Evolutionary conservation across 2,888 invertebrate species (phyloP).

Genomic region (Stenurella melanura): DNA sequence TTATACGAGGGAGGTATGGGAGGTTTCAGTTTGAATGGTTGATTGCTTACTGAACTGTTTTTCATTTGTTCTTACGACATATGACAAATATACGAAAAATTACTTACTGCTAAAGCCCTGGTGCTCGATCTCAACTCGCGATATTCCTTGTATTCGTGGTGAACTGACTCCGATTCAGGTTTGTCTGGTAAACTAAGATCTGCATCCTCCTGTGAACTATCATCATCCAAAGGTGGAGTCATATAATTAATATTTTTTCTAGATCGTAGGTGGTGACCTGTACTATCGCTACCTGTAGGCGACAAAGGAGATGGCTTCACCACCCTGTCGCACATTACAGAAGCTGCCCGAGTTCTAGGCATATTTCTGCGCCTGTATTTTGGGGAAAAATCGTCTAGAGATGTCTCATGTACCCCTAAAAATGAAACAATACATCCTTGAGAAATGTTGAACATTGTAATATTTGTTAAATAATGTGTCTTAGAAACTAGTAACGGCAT

Average conservation of each 20-base stretch:
- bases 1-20: too few species aligned
- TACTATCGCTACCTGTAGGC: slow-evolving; percentile 66
- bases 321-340: slow-evolving; percentile 54
- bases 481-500: too few species aligned
- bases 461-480: not conserved
- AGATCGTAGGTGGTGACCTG: slow-evolving; percentile 70
- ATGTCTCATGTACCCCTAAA: slow-evolving; percentile 58
- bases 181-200: slow-evolving; percentile 58
- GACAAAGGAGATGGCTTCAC: slow-evolving; percentile 50
- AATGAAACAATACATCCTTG: slow-evolving; percentile 23
- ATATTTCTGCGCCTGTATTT: slow-evolving; percentile 56
- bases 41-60: too few species aligned
- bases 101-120: slow-evolving; percentile 66
- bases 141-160: slow-evolving; percentile 60
- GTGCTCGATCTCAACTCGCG: slow-evolving; percentile 68
- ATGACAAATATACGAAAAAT: not conserved
- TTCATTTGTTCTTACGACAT: too few species aligned
- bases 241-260: slow-evolving; percentile 70
- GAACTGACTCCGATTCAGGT: slow-evolving; percentile 37
- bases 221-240: slow-evolving; percentile 71
- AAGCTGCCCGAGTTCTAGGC: slow-evolving; percentile 56
- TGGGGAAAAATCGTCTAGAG: slow-evolving; percentile 57
- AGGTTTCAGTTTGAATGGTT: too few species aligned
- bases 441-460: slow-evolving; percentile 1
- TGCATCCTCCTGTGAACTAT: slow-evolving; percentile 66